These are phyloP conservation scores for Nothoprocta perdicaria DNA, from an alignment of 2,113 vertebrate genomes.

Conservation along the genomic window DNA sequence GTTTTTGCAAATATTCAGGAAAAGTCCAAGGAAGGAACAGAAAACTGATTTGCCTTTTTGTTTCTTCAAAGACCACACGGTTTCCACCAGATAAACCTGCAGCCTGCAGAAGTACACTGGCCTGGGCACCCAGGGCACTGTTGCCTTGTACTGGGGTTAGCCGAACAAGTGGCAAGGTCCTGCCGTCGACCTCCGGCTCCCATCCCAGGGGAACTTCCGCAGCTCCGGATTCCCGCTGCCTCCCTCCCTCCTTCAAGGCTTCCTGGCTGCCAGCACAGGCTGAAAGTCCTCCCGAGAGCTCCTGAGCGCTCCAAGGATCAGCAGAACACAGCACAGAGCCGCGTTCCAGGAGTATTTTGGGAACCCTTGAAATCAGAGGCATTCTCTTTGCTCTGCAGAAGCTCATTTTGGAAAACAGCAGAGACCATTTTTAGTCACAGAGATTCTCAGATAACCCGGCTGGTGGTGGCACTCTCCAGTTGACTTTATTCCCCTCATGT, in stretches of 20 bases:
- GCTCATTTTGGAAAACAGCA: constrained; percentile 59
- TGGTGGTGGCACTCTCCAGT: background rate
- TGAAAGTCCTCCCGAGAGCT: constrained; percentile 66
- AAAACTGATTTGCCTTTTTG: background rate
- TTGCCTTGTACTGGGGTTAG: background rate
- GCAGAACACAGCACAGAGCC: constrained; percentile 52
- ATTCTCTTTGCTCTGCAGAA: constrained; percentile 59
- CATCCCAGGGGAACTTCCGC: constrained; percentile 13
- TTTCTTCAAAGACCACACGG: background rate
- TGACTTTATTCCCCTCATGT: constrained; percentile 13
- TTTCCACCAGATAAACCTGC: background rate
- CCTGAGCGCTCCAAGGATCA: constrained; percentile 53
- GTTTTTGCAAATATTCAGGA: background rate
- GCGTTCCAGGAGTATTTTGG: constrained; percentile 60
- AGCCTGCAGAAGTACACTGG: background rate
- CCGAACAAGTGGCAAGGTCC: constrained; percentile 17
- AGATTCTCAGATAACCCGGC: constrained; percentile 29
- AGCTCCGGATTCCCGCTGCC: constrained; percentile 45
- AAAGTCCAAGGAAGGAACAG: background rate
- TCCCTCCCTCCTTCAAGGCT: constrained; percentile 60
- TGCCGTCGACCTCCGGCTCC: constrained; percentile 46
- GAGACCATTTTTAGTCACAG: constrained; percentile 48
- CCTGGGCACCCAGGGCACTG: background rate
- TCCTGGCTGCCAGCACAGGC: constrained; percentile 57
- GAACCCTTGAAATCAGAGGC: constrained; percentile 70